Base-by-base conservation (phyloP, 1,140 invertebrate species). In the Atta cephalotes region DNA sequence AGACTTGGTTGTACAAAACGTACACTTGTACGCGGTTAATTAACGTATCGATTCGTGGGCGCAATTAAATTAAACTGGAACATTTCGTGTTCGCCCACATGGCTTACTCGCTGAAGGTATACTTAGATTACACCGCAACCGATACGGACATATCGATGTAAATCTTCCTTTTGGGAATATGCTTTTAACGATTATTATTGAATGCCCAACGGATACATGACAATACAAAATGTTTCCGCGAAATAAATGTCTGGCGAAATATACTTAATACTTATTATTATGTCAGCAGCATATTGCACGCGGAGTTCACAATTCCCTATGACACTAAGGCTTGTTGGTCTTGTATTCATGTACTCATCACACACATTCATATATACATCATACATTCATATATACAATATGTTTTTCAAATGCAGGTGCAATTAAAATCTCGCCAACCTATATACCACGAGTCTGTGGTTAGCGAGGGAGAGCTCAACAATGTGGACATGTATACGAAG, bases 41-140 rank as follows among this genome's bases (percentile, higher is more conserved):
- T 62, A 62, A 76, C 25, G 58, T 74, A 84, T 84, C 39, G 80
- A 74, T 76, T 74, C 25, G 25, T 9, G 66, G 68, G 6, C 58
- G 35, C 70, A 62, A 74, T 82, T 74, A 82, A 72, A 74, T 82
- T 82, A 82, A 72, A 6, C 68, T 14, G 56, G 25, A 49, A 74
- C 56, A 82, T 82, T 71, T 82, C 35, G 68, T 2, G 66, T 16
- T 80, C 28, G 49, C 63, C 7, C 25, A 21, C 56, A 25, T 21
- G 68, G 66, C 35, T 45, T 45, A 45, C 12, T 70, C 21, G n/a
- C 12, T 4, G 18, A 25, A 45, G 16, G 14, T 49, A 16, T 31
- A 68, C 62, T 79, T 79, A 60, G n/a, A 51, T 81, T n/a, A 56
- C 21, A 70, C 31, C 49, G 6, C 66, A 70, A 70, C n/a, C 6